These are phyloP conservation scores for Amblyjoppa fuscipennis DNA, from an alignment of 2,888 invertebrate genomes.

Conservation along the genomic window DNA sequence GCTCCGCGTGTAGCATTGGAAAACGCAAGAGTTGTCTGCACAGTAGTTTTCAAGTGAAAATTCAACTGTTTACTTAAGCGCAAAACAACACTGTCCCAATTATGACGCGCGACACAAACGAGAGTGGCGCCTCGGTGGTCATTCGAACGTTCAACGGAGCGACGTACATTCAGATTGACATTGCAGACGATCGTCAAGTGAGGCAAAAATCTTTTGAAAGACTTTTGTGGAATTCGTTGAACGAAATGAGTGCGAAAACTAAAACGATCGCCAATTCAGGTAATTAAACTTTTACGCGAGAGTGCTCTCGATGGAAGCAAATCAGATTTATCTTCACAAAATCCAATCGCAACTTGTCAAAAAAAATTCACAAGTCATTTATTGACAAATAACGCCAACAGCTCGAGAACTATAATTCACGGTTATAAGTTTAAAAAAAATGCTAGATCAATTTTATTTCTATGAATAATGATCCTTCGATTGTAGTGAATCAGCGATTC, in stretches of 20 bases:
- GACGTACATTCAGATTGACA: slow-evolving; percentile 70
- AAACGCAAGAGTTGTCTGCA: background rate
- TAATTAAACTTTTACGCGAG: slow-evolving; percentile 35
- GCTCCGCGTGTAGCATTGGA: background rate
- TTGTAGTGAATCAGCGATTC: slow-evolving; percentile 49
- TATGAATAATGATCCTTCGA: background rate
- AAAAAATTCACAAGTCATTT: background rate
- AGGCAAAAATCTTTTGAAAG: slow-evolving; percentile 61
- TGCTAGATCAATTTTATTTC: background rate
- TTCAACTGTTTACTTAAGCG: slow-evolving; percentile 9
- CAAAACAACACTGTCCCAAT: slow-evolving; percentile 67
- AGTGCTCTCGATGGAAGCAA: background rate
- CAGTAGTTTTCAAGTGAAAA: slow-evolving; percentile 19
- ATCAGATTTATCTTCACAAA: background rate
- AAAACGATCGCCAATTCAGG: slow-evolving; percentile 58
- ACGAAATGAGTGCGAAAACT: slow-evolving; percentile 66
- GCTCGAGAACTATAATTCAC: background rate
- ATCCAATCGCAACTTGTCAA: background rate
- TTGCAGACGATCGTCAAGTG: slow-evolving; percentile 57
- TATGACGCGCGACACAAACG: slow-evolving; percentile 70
- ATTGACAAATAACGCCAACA: background rate
- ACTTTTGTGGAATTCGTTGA: slow-evolving; percentile 48
- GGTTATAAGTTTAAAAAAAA: background rate
- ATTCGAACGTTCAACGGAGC: slow-evolving; percentile 65
- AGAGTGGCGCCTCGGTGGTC: slow-evolving; percentile 72